Percentiles rank a stretch among this genome's conserved stretches.
These are phyloP conservation scores for Sitta europaea DNA, from an alignment of 2,113 vertebrate species.

Conservation along the genomic window DNA sequence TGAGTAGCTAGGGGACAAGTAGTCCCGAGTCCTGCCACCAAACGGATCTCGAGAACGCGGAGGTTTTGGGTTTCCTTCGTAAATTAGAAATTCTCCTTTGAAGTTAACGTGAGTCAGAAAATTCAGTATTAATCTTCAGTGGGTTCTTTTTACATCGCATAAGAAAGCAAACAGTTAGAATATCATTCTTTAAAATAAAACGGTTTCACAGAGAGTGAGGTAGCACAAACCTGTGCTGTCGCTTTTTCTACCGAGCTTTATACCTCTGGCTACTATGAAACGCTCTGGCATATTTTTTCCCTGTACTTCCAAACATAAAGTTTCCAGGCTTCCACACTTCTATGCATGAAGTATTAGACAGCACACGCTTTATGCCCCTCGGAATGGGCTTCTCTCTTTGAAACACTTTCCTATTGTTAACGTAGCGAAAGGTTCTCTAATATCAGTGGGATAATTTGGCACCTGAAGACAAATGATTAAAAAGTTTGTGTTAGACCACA, in stretches of 20 bases:
- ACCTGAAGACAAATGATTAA: background rate
- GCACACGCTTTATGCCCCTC: background rate
- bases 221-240: background rate
- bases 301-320: background rate
- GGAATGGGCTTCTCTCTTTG: background rate
- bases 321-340: background rate
- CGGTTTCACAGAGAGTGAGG: background rate
- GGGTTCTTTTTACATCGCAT: background rate
- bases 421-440: background rate
- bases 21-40: background rate
- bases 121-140: background rate
- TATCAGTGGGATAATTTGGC: background rate
- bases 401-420: background rate
- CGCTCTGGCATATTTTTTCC: background rate
- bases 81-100: background rate
- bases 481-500: background rate
- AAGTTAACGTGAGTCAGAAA: background rate
- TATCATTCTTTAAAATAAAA: background rate
- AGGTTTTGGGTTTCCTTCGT: conserved; percentile 32
- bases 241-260: background rate
- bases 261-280: background rate
- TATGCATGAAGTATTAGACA: background rate
- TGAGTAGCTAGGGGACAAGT: background rate
- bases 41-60: rapidly evolving
- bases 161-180: background rate